Evolutionary conservation across 2,888 invertebrate species (phyloP).

Genomic region (Tetranychus piercei): DNA sequence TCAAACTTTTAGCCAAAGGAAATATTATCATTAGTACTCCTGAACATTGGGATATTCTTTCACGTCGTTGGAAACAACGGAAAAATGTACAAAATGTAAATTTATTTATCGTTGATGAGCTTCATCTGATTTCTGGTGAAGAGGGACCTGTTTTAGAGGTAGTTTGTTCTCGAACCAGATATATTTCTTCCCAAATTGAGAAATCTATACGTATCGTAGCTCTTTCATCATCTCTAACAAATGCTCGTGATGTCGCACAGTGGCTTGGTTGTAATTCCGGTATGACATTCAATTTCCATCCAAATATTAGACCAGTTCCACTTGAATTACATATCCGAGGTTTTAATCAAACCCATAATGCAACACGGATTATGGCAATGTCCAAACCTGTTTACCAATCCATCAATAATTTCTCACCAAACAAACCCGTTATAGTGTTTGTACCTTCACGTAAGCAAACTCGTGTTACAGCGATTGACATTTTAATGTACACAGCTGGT

Average conservation of each 20-base stretch:
- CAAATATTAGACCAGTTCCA: constrained; percentile 83
- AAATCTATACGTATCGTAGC: constrained; percentile 77
- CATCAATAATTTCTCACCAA: constrained; percentile 59
- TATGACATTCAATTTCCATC: constrained; percentile 94
- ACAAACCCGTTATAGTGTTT: constrained; percentile 69
- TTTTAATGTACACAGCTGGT: constrained; percentile 79
- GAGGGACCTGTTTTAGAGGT: constrained; percentile 68
- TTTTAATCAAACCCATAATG: constrained; percentile 92
- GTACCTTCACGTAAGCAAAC: constrained; percentile 80
- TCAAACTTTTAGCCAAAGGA: constrained; percentile 59
- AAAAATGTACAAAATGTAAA: constrained; percentile 94
- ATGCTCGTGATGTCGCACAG: constrained; percentile 82
- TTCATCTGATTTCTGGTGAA: constrained; percentile 48
- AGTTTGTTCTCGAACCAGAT: constrained; percentile 70
- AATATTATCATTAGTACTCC: constrained; percentile 92
- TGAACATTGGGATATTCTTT: constrained; percentile 96
- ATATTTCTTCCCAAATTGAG: constrained; percentile 79
- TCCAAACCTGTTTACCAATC: constrained; percentile 91
- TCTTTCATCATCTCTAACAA: constrained; percentile 74
- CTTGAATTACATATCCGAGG: constrained; percentile 88
- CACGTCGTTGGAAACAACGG: constrained; percentile 93
- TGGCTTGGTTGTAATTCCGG: constrained; percentile 89
- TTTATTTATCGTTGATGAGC: constrained; percentile 85
- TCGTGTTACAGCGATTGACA: constrained; percentile 80
- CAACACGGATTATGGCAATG: constrained; percentile 88